phyloP scores from a whole-genome alignment of 2,113 vertebrate genomes.

The Columba janthina region DNA sequence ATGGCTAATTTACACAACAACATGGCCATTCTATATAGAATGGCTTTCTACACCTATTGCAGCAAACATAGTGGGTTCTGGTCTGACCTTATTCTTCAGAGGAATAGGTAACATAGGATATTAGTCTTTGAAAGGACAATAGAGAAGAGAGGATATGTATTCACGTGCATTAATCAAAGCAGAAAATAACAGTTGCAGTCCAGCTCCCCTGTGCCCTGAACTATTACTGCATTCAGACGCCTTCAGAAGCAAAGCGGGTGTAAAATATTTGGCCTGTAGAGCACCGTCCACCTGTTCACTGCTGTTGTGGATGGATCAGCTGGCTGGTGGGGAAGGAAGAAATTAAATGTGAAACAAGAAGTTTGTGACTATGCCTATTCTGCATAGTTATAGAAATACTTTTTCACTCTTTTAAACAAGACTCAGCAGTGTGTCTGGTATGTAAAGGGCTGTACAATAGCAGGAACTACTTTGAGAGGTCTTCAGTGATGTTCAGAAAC shows the following conservation, averaged over 20 bases:
- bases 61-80: background rate
- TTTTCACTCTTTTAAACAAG: background rate
- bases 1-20: background rate
- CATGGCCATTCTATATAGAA: background rate
- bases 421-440: background rate
- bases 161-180: background rate
- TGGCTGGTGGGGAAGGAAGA: background rate
- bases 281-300: background rate
- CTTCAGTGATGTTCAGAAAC: background rate
- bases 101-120: background rate
- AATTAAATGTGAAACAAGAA: background rate
- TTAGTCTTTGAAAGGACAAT: background rate
- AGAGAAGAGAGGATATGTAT: background rate
- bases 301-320: rapidly evolving
- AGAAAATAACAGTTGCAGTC: background rate
- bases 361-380: background rate
- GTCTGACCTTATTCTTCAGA: background rate
- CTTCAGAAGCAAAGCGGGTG: background rate
- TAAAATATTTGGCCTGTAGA: background rate
- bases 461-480: background rate
- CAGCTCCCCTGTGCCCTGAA: background rate
- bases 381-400: background rate
- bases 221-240: background rate
- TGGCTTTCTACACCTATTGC: background rate
- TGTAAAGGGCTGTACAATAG: background rate